These are phyloP conservation scores for Pontoporia blainvillei DNA, from an alignment of 2,113 vertebrate species.

Conservation along the genomic window DNA sequence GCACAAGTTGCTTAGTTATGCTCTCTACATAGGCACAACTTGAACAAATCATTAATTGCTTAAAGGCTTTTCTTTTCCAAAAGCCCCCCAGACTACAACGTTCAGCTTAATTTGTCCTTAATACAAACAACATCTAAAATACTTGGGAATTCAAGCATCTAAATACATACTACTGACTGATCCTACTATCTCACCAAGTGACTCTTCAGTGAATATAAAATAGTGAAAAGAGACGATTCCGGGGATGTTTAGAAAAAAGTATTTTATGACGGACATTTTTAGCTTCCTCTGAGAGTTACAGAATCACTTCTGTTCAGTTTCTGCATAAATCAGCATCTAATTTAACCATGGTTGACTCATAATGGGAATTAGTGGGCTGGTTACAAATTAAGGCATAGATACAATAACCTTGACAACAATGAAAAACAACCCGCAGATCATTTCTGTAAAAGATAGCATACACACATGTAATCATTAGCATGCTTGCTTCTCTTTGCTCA, in stretches of 20 bases:
- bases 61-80: conserved; percentile 70
- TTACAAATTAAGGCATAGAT: conserved; percentile 49
- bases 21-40: conserved; percentile 20
- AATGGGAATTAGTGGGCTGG: conserved; percentile 62
- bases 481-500: background rate
- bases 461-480: background rate
- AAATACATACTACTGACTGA: conserved; percentile 58
- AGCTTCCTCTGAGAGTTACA: conserved; percentile 62
- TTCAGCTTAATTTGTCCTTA: conserved; percentile 72
- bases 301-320: conserved; percentile 64
- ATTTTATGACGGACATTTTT: conserved; percentile 44
- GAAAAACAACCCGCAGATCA: conserved; percentile 33
- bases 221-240: conserved; percentile 55
- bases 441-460: conserved; percentile 11
- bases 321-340: conserved; percentile 74
- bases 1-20: conserved; percentile 29
- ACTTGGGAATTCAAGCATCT: conserved; percentile 62
- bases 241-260: conserved; percentile 39
- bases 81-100: conserved; percentile 67
- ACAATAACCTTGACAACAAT: conserved; percentile 51
- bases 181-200: conserved; percentile 58
- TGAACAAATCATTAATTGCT: conserved; percentile 61
- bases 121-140: conserved; percentile 68
- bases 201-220: conserved; percentile 52
- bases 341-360: conserved; percentile 66